Evolutionary conservation across 2,888 invertebrate genomes (phyloP), one percentile per base, ranked within the genome.

Genomic region (Thymelicus acteon): DNA sequence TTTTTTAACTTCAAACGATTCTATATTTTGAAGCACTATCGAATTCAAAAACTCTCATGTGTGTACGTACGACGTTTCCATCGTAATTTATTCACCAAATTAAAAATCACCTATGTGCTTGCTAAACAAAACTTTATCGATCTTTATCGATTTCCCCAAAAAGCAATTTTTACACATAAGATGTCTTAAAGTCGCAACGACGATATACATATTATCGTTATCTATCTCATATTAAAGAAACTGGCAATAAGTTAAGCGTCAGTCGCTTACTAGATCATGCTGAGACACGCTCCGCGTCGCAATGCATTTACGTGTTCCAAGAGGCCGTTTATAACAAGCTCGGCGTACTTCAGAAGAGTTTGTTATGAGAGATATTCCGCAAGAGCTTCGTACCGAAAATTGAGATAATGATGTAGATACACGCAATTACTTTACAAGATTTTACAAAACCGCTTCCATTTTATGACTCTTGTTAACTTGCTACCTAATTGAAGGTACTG

Each of bases 261-360:
- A 37, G 6, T 60, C 40, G 31, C 5, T 60, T 40, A 40, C n/a
- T 40, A 39, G n/a, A n/a, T 60, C 8, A 40, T 60, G 15, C n/a
- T 39, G 39, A 60, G 60, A 7, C 60, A 60, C 6, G 60, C 60
- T 52, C 37, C 62, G 31, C 52, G 49, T 60, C 40, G 58, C 58
- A 64, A 70, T 70, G 70, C 70, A 70, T 70, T 70, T 70, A 70
- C 64, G 64, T 70, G 64, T 70, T 70, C 49, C 70, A 64, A 70
- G 70, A 64, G 70, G 70, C 60, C 70, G 60, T 70, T 64, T 60
- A 64, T 70, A 70, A 70, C 64, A 64, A 70, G 64, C 64, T 70
- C 70, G 47, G 70, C 64, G 60, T 70, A 70, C 64, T 70, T 64
- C 62, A 70, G 49, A 64, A 70, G 70, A 64, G 70, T 70, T 70